Percentiles rank a stretch among this genome's conserved stretches.
These are phyloP conservation scores for Onychorhynchus coronatus DNA, from an alignment of 2,113 vertebrate genomes.

Conservation along the genomic window DNA sequence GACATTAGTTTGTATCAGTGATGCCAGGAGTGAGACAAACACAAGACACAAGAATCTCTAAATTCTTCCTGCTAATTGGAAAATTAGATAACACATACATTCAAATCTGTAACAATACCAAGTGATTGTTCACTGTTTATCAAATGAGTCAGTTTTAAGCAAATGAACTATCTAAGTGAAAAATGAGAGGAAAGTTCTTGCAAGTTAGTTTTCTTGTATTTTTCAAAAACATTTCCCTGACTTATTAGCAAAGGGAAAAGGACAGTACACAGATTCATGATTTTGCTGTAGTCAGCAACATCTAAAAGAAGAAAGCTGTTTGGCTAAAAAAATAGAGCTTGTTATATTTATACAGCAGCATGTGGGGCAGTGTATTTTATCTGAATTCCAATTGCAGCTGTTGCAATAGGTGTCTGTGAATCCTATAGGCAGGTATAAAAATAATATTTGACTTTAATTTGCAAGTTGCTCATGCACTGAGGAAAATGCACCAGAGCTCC, in stretches of 20 bases:
- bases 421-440: constrained; percentile 1
- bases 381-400: constrained; percentile 10
- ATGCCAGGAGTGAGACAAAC: background rate
- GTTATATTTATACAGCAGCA: constrained; percentile 8
- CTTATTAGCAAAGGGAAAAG: background rate
- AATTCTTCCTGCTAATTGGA: background rate
- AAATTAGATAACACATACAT: background rate
- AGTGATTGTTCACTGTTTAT: background rate
- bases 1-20: background rate
- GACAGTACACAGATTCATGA: background rate
- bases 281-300: constrained; percentile 3
- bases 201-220: background rate
- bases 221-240: background rate
- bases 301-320: constrained; percentile 22
- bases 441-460: constrained; percentile 16
- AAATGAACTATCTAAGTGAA: background rate
- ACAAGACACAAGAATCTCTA: background rate
- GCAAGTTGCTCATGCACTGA: background rate
- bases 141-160: background rate
- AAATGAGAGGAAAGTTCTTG: background rate
- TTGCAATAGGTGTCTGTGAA: background rate
- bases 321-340: background rate
- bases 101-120: background rate
- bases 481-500: background rate
- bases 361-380: background rate